A percentile compares a stretch with the other conserved stretches of the same genome.
These are phyloP conservation scores for Cydia fagiglandana DNA, from an alignment of 1,140 invertebrate species.

Conservation along the genomic window DNA sequence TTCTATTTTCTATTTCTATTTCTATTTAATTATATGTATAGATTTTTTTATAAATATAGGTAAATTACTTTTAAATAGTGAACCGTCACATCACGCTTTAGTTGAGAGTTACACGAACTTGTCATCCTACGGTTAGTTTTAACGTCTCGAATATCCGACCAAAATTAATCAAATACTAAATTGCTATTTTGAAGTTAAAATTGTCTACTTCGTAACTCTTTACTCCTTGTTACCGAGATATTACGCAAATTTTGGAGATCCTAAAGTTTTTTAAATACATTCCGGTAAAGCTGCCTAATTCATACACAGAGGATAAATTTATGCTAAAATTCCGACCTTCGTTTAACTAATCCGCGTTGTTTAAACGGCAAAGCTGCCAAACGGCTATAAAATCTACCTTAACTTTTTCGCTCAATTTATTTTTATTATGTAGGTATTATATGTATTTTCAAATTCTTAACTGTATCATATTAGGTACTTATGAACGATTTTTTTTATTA, in stretches of 20 bases:
- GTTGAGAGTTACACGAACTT: too few species aligned
- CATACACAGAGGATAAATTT: not conserved
- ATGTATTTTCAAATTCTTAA: not conserved
- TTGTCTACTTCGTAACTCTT: not conserved
- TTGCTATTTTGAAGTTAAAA: not conserved
- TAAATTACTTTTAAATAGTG: too few species aligned
- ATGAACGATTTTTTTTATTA: too few species aligned
- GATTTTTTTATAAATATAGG: too few species aligned
- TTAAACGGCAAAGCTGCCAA: not conserved
- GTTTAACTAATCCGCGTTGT: not conserved
- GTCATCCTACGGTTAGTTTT: too few species aligned
- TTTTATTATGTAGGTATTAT: too few species aligned
- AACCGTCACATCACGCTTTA: too few species aligned
- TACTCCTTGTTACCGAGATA: not conserved
- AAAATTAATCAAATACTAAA: not conserved
- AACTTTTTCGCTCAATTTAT: not conserved
- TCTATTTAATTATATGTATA: too few species aligned
- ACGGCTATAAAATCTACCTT: not conserved
- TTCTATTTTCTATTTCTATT: too few species aligned
- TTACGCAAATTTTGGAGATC: not conserved
- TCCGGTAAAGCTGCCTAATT: not conserved
- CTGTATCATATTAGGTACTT: too few species aligned
- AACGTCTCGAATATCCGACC: too few species aligned
- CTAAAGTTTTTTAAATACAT: conserved; percentile 4
- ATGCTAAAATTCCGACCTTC: not conserved